These are phyloP conservation scores for Sinocyclocheilus anophthalmus DNA, from an alignment of 2,113 vertebrate species.

Conservation along the genomic window DNA sequence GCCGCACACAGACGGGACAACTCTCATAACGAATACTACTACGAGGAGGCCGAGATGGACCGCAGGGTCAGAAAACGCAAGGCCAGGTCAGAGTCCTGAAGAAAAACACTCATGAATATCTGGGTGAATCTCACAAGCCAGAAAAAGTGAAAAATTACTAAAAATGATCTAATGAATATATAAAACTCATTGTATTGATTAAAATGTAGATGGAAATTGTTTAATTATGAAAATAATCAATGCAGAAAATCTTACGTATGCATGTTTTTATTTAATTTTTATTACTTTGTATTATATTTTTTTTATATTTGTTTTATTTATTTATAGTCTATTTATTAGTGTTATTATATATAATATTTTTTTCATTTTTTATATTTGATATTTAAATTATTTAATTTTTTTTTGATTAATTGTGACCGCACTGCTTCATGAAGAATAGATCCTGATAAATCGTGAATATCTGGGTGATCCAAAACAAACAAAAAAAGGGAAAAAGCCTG, in stretches of 20 bases:
- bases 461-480: constrained; percentile 78
- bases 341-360: no score
- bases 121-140: not conserved
- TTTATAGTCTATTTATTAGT: no score
- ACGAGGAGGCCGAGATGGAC: constrained; percentile 94
- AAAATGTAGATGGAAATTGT: not conserved
- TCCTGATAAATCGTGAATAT: constrained; percentile 78
- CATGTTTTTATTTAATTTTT: no score
- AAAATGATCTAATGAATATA: not conserved
- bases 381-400: no score
- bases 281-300: no score
- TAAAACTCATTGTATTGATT: not conserved
- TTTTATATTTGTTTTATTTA: no score
- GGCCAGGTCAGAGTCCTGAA: constrained; percentile 78
- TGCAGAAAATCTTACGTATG: no score
- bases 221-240: no score
- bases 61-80: constrained; percentile 89
- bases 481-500: not conserved
- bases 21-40: constrained; percentile 95
- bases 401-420: no score
- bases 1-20: constrained; percentile 90
- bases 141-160: not conserved
- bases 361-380: no score
- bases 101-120: not conserved
- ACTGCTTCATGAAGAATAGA: not conserved